A percentile compares a stretch with the other conserved stretches of the same genome.
These are phyloP conservation scores for Asobara japonica DNA, from an alignment of 1,140 invertebrate genomes.

Conservation along the genomic window DNA sequence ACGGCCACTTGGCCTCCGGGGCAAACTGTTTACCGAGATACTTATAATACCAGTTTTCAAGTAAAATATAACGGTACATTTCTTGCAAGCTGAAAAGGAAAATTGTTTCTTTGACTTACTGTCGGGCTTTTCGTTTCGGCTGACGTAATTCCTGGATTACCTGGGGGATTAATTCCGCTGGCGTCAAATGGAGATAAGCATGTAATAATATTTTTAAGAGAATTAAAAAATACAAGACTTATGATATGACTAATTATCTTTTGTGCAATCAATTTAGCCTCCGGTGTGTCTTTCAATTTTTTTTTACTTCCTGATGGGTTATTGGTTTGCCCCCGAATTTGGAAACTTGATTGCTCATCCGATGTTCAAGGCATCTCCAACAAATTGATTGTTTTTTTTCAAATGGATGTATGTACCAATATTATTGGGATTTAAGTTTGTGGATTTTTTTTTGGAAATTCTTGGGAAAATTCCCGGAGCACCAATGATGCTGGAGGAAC, in stretches of 20 bases:
- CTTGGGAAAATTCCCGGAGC: too few species aligned
- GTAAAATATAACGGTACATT: slow-evolving; percentile 12
- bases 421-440: too few species aligned
- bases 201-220: background rate
- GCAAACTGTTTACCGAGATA: background rate
- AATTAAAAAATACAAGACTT: background rate
- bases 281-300: background rate
- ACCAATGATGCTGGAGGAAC: too few species aligned
- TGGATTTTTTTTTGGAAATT: too few species aligned
- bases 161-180: background rate
- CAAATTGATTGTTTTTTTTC: too few species aligned
- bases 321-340: too few species aligned
- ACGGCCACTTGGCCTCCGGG: slow-evolving; percentile 1
- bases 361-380: too few species aligned
- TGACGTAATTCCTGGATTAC: slow-evolving; percentile 5
- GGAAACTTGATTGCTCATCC: too few species aligned
- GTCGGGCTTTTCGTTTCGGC: background rate
- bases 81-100: slow-evolving; percentile 3
- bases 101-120: slow-evolving; percentile 16
- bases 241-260: background rate
- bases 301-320: too few species aligned
- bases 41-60: slow-evolving; percentile 4
- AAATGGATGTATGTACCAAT: too few species aligned
- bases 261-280: background rate
- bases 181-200: background rate